Evolutionary conservation across 1,140 invertebrate genomes (phyloP).

Genomic region (Zaprionus gabonicus): DNA sequence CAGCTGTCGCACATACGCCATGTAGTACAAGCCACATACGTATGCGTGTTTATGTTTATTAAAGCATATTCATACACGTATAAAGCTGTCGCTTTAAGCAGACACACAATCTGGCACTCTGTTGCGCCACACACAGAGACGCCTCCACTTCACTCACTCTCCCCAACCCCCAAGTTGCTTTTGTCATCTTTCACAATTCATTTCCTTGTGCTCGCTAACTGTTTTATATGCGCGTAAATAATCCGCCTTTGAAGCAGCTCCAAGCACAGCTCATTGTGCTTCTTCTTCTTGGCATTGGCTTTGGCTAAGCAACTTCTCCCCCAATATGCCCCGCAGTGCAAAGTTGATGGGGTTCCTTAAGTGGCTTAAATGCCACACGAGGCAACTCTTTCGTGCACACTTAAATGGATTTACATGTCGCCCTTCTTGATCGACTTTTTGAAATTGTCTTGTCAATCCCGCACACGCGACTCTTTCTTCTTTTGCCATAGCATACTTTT

Average conservation of each 20-base stretch:
- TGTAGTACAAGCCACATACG: slow-evolving; percentile 37
- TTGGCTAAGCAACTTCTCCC: slow-evolving; percentile 9
- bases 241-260: slow-evolving; percentile 41
- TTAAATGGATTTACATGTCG: slow-evolving; percentile 50
- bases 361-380: slow-evolving; percentile 36
- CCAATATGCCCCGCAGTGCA: background rate
- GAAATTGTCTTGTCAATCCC: slow-evolving; percentile 57
- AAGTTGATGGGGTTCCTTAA: slow-evolving; percentile 21
- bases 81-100: slow-evolving; percentile 28
- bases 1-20: slow-evolving; percentile 46
- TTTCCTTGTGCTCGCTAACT: slow-evolving; percentile 46
- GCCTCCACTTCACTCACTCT: background rate
- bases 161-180: background rate
- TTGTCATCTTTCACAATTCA: slow-evolving; percentile 44
- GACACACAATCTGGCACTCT: slow-evolving; percentile 12
- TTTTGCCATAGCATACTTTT: slow-evolving; percentile 53
- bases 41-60: background rate
- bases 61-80: slow-evolving; percentile 20
- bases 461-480: background rate
- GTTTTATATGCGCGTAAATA: slow-evolving; percentile 53
- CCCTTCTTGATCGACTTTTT: slow-evolving; percentile 59
- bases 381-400: slow-evolving; percentile 50
- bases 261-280: slow-evolving; percentile 34
- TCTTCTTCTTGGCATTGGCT: slow-evolving; percentile 18
- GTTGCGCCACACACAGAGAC: slow-evolving; percentile 11